Evolutionary conservation across 2,888 invertebrate genomes (phyloP).

Genomic region (Unio pictorum): DNA sequence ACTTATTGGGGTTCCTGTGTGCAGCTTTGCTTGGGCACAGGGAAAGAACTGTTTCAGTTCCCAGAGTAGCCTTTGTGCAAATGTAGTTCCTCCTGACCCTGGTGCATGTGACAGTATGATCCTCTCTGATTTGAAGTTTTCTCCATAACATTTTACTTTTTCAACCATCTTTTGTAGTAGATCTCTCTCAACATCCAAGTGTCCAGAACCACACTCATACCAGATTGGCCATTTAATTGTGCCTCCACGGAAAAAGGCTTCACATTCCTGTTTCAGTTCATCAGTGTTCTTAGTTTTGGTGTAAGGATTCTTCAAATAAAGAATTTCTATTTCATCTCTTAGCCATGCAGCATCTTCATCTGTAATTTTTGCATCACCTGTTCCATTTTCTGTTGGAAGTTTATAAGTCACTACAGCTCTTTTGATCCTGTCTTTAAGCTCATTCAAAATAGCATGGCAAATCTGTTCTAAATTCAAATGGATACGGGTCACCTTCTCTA

Average conservation of each 20-base stretch:
- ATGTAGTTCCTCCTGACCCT: slow-evolving; percentile 31
- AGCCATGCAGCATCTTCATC: slow-evolving; percentile 20
- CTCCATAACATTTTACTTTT: slow-evolving; percentile 1
- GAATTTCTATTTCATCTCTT: slow-evolving; percentile 24
- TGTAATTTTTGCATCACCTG: slow-evolving; percentile 7
- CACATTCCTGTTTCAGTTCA: slow-evolving; percentile 28
- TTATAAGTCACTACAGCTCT: neutral
- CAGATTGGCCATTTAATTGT: slow-evolving; percentile 40
- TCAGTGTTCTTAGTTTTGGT: slow-evolving; percentile 12
- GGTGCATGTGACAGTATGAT: slow-evolving; percentile 26
- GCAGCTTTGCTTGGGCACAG: slow-evolving; percentile 21
- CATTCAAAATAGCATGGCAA: slow-evolving; percentile 10
- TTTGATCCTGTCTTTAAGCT: slow-evolving; percentile 3
- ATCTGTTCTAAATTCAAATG: slow-evolving; percentile 11
- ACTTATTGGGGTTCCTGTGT: slow-evolving; percentile 3
- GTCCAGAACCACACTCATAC: slow-evolving; percentile 31
- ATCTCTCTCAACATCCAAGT: slow-evolving; percentile 38
- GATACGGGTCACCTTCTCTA: neutral
- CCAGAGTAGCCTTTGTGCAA: slow-evolving; percentile 30
- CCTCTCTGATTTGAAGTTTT: slow-evolving; percentile 9
- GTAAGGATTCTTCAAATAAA: slow-evolving; percentile 16
- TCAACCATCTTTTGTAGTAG: slow-evolving; percentile 8
- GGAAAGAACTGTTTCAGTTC: slow-evolving; percentile 16
- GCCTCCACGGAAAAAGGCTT: slow-evolving; percentile 42
- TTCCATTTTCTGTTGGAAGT: slow-evolving; percentile 11